Conservation (phyloP, 92 coral and sea anemone genomes). For the Paramuricea clavata region DNA sequence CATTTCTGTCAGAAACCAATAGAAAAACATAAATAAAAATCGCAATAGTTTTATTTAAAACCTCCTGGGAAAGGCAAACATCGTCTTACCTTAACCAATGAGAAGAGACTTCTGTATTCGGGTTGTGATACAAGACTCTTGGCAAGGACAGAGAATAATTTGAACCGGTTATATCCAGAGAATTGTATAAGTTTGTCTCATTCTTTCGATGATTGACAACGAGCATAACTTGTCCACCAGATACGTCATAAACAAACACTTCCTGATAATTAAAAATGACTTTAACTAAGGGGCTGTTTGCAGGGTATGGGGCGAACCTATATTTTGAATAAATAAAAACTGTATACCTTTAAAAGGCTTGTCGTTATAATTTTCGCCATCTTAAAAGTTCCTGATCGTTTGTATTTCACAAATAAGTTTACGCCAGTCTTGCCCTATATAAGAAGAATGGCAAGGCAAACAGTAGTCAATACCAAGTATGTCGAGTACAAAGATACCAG, state of each 20-base stretch:
- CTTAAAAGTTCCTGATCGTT: conserved; percentile 44
- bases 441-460: background rate
- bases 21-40: background rate
- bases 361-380: conserved; percentile 67
- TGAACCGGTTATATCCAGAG: conserved; percentile 71
- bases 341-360: conserved; percentile 54
- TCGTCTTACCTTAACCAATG: conserved; percentile 88
- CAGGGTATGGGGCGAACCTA: too few species aligned
- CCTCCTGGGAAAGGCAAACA: too few species aligned
- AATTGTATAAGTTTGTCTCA: conserved; percentile 84
- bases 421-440: conserved; percentile 44
- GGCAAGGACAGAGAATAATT: conserved; percentile 82
- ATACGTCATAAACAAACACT: conserved; percentile 83
- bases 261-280: conserved; percentile 71
- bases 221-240: conserved; percentile 81
- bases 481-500: too few species aligned
- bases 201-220: conserved; percentile 89
- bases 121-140: conserved; percentile 96
- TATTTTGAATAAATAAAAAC: background rate
- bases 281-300: too few species aligned
- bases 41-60: too few species aligned
- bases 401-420: conserved; percentile 26
- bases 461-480: too few species aligned
- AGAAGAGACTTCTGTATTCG: conserved; percentile 93
- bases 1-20: conserved; percentile 58